phyloP scores from a whole-genome alignment of 2,797 vertebrate genomes.

The Heterohyrax brucei region DNA sequence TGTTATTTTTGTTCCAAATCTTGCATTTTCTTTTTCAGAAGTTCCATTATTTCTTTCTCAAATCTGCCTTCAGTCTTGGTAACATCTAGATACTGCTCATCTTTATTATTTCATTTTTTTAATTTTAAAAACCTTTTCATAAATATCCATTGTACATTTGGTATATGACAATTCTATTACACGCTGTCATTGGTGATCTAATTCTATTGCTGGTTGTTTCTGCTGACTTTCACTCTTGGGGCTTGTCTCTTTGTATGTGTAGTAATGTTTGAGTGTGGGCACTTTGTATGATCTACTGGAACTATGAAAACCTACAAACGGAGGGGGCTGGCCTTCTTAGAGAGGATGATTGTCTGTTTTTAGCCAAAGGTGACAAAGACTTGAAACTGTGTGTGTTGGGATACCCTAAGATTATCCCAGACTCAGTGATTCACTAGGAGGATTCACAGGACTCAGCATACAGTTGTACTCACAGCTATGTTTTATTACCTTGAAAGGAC shows the following conservation, averaged over 20 bases:
- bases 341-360: background rate
- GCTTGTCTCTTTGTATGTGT: too few relatives aligned
- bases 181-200: background rate
- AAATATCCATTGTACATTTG: background rate
- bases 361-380: background rate
- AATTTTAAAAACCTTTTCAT: too few relatives aligned
- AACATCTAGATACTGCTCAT: background rate
- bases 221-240: too few relatives aligned
- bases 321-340: too few relatives aligned
- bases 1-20: too few relatives aligned
- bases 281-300: background rate
- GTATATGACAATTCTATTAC: background rate
- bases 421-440: too few relatives aligned
- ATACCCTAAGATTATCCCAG: background rate
- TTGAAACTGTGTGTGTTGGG: background rate
- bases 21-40: background rate
- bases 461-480: too few relatives aligned
- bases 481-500: too few relatives aligned
- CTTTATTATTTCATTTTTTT: too few relatives aligned
- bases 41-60: background rate
- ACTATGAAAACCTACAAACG: background rate
- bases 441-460: too few relatives aligned
- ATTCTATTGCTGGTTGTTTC: background rate
- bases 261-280: background rate
- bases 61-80: background rate